Evolutionary conservation across 2,113 vertebrate genomes (phyloP).

Genomic region (Malaclemys terrapin): DNA sequence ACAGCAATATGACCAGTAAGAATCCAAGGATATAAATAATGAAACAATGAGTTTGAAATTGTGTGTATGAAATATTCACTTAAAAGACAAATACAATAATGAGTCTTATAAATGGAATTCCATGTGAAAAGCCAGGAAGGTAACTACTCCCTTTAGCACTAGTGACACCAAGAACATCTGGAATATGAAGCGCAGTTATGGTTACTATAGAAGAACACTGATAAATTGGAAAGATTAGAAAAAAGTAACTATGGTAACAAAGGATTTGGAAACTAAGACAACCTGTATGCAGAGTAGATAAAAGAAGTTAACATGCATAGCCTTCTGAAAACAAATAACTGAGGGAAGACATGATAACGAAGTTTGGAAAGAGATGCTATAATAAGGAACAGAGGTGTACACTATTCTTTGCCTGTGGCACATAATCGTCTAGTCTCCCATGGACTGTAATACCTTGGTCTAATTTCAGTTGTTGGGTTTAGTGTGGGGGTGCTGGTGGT

Average conservation of each 20-base stretch:
- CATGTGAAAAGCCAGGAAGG: not conserved
- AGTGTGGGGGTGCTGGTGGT: not conserved
- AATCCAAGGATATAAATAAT: constrained; percentile 7
- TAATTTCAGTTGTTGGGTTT: not conserved
- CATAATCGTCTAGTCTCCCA: not conserved
- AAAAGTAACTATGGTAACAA: constrained; percentile 29
- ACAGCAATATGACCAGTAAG: constrained; percentile 1
- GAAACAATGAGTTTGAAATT: constrained; percentile 10
- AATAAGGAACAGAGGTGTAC: not conserved
- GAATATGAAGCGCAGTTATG: constrained; percentile 39
- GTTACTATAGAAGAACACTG: constrained; percentile 30
- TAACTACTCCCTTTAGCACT: not conserved
- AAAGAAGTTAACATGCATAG: not conserved
- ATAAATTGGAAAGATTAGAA: constrained; percentile 51
- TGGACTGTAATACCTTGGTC: not conserved
- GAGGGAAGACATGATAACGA: not conserved
- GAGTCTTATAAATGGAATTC: not conserved
- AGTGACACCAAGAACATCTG: constrained; percentile 40
- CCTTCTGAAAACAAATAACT: not conserved
- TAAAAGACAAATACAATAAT: constrained; percentile 22
- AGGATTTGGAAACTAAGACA: constrained; percentile 53
- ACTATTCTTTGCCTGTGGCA: not conserved
- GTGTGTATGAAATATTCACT: not conserved
- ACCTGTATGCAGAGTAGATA: no score
- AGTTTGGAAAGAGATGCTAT: not conserved